A percentile compares a stretch with the other conserved stretches of the same genome.
Conservation (phyloP, 2,888 invertebrate species). For the Acanthosepion esculentum region DNA sequence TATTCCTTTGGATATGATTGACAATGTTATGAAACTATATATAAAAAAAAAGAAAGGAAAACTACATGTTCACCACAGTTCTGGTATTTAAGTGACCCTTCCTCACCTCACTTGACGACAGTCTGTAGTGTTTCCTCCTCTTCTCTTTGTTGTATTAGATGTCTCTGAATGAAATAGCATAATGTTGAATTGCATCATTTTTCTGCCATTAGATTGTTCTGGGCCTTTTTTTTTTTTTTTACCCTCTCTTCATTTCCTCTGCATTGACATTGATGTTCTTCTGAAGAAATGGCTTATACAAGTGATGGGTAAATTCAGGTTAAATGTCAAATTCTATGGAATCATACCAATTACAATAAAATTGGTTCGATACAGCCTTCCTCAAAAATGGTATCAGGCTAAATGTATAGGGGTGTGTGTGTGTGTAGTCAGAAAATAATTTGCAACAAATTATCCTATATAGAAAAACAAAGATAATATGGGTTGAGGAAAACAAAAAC, state of each 20-base stretch:
- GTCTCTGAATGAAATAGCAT: neutral
- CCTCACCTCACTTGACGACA: neutral
- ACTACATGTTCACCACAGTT: neutral
- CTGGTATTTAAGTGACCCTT: neutral
- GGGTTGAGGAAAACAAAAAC: too few species aligned
- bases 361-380: neutral
- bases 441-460: too few species aligned
- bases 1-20: neutral
- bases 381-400: neutral
- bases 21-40: neutral
- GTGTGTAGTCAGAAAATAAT: too few species aligned
- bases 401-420: neutral
- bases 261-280: neutral
- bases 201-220: neutral
- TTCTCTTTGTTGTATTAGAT: neutral
- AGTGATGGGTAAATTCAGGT: neutral
- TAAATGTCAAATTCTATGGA: neutral
- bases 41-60: neutral
- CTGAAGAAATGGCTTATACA: neutral
- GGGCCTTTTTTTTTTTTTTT: neutral
- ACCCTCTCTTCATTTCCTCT: neutral
- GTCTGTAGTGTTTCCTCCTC: neutral
- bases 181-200: neutral
- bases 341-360: neutral
- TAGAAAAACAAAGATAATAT: too few species aligned